Conservation (phyloP, 1,140 invertebrate species). For the Phymastichus coffea region DNA sequence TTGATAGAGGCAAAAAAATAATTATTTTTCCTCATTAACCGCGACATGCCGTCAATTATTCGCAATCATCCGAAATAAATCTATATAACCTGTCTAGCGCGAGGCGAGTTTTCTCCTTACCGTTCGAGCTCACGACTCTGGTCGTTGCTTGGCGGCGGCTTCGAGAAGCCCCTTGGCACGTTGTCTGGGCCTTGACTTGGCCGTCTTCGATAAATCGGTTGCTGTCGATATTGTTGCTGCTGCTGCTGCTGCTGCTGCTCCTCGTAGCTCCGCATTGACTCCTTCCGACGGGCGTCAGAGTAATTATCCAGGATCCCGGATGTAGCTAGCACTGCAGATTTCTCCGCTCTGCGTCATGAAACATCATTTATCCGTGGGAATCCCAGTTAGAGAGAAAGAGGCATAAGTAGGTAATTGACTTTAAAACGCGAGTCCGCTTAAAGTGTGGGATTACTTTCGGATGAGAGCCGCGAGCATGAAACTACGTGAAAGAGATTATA, state of each 20-base stretch:
- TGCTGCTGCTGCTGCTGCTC: neutral
- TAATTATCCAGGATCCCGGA: constrained; percentile 16
- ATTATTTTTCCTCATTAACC: too few relatives aligned
- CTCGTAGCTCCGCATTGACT: neutral
- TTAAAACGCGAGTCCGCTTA: too few relatives aligned
- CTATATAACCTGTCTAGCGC: too few relatives aligned
- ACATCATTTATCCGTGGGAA: constrained; percentile 4
- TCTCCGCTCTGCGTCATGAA: constrained; percentile 3
- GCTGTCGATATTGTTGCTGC: neutral
- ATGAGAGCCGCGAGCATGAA: too few relatives aligned
- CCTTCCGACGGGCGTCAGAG: neutral
- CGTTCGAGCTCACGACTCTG: neutral
- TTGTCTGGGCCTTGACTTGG: constrained; percentile 20
- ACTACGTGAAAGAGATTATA: too few relatives aligned
- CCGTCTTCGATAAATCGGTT: neutral
- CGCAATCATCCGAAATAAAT: neutral
- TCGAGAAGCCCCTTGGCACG: constrained; percentile 37
- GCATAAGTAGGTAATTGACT: neutral
- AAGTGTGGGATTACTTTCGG: too few relatives aligned
- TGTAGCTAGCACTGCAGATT: too few relatives aligned
- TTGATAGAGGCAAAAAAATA: too few relatives aligned
- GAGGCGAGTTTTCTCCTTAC: too few relatives aligned
- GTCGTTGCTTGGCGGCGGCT: neutral
- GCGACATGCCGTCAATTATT: neutral
- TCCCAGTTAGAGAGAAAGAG: neutral